phyloP scores from a whole-genome alignment of 2,797 vertebrate genomes.

The Glossophaga mutica region DNA sequence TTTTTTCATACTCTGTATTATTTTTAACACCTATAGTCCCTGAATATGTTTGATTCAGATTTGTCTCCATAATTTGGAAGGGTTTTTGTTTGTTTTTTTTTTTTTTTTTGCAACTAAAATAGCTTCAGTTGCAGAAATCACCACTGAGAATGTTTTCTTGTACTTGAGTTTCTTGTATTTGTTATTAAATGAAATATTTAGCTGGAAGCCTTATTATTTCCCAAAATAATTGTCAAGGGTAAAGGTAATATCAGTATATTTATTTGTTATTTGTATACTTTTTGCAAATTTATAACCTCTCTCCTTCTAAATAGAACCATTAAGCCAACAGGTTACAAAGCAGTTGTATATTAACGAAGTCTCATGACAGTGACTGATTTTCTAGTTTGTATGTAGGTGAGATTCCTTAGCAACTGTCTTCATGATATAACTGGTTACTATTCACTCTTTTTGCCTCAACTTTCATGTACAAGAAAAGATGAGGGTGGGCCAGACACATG shows the following conservation, averaged over 20 bases:
- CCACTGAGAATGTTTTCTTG: not conserved
- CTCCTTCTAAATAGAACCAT: not conserved
- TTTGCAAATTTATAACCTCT: not conserved
- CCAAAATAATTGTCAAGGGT: not conserved
- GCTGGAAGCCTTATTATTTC: not conserved
- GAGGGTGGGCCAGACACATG: not conserved
- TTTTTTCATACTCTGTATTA: conserved; percentile 76
- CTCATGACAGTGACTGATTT: not conserved
- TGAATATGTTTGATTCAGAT: conserved; percentile 62
- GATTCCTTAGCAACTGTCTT: not conserved
- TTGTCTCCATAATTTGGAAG: conserved; percentile 69
- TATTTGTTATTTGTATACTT: not conserved
- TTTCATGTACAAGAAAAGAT: not conserved
- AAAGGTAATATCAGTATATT: not conserved
- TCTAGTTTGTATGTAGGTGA: not conserved
- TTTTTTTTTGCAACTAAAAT: not conserved
- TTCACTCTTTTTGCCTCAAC: not conserved
- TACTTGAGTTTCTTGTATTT: not conserved
- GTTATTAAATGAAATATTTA: conserved; percentile 26
- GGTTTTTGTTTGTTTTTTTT: not conserved
- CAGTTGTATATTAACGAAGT: not conserved
- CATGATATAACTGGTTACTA: not conserved
- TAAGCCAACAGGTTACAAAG: not conserved
- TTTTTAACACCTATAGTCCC: conserved; percentile 79
- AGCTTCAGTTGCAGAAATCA: conserved; percentile 38